Base-by-base conservation (phyloP, 2,888 invertebrate genomes). In the Apamea anceps region DNA sequence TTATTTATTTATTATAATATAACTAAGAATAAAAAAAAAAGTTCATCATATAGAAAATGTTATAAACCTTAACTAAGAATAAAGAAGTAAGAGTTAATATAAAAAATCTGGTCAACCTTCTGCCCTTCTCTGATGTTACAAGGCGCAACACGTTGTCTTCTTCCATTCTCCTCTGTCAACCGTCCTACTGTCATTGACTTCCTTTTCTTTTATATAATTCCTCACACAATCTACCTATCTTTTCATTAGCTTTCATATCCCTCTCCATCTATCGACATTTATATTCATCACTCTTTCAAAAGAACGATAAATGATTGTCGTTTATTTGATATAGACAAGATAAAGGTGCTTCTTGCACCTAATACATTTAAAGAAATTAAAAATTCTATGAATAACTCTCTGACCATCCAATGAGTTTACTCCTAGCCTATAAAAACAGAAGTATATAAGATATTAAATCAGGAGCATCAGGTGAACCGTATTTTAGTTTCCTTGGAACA, bases 391-490 rank as follows among this genome's bases (percentile, higher is more conserved):
- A 60, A 60, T 63, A 63, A 62, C n/a, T 28, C 63, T 10, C 5
- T 5, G 28, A 32, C 32, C 18, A 63, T 28, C 18, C 4, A 28
- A 21, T 10, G 5, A 60, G 37, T 37, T 37, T 3, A 15, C 13
- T 25, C 25, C 51, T 51, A 18, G 6, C 1, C 18, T 51, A 6
- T 18, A 51, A 42, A 66, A 13, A 42, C 1, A 15, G 25, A n/a
- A 42, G 1, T 1, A 4, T 0, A 42, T 0, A 67, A 15, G 2
- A n/a, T 0, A 66, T 8, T 2, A 15, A 25, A 37, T 1, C 25
- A 37, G 25, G 3, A 65, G 2, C 32, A 8, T n/a, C 18, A n/a
- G 25, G n/a, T 42, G 8, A 37, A 37, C 21, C 21, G 25, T 15
- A 13, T 42, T 67, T 42, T 25, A 2, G 25, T 67, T 42, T 45